Conservation (phyloP, 2,113 vertebrate species). For the western clawed frog (Xenopus tropicalis) region DNA sequence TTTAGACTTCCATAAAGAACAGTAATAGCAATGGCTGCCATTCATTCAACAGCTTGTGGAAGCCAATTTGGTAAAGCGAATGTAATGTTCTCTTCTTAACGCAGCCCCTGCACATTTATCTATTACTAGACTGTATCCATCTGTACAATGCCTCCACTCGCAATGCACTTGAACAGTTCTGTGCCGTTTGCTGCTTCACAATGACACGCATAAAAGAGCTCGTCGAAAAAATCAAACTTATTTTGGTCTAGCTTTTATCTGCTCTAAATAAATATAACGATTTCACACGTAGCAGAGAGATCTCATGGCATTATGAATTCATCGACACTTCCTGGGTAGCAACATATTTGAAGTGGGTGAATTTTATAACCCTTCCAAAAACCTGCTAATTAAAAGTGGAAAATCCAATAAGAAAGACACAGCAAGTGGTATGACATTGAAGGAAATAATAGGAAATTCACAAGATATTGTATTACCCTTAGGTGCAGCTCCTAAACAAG, state of each 20-base stretch:
- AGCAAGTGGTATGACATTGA: neutral
- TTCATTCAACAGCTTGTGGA: conserved; percentile 47
- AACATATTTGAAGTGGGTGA: conserved; percentile 1
- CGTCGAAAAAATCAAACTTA: neutral
- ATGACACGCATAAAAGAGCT: neutral
- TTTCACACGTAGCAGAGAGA: neutral
- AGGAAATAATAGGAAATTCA: neutral
- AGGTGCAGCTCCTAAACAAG: neutral
- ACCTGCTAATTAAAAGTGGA: neutral
- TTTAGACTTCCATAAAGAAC: conserved; percentile 46
- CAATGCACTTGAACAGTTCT: neutral
- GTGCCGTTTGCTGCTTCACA: neutral
- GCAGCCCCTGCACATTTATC: conserved; percentile 23
- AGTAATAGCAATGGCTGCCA: conserved; percentile 44
- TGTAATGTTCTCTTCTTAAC: conserved; percentile 35
- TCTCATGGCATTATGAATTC: neutral
- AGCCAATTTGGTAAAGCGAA: conserved; percentile 31
- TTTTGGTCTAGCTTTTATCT: neutral
- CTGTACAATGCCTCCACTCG: neutral
- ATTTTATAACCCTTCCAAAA: neutral
- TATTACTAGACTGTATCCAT: conserved; percentile 27
- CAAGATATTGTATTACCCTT: neutral
- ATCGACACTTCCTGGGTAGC: neutral
- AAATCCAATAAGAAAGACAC: neutral
- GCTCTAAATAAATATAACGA: neutral